Evolutionary conservation across 2,888 invertebrate species (phyloP), one percentile per base, ranked within the genome.

Genomic region (Allygus modestus): DNA sequence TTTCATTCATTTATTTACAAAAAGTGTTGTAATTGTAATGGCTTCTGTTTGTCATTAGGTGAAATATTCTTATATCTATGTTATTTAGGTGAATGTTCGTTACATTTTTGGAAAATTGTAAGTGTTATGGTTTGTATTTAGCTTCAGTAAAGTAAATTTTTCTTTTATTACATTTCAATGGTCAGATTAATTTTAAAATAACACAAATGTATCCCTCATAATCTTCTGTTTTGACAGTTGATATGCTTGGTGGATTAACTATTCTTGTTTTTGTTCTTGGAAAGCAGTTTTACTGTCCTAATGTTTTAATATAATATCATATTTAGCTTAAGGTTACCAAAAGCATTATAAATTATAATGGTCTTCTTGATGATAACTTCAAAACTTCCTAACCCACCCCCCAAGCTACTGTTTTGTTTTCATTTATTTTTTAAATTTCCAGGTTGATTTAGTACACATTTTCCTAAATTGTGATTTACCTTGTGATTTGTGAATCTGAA

Each of bases 11-110:
- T 7, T 15, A 69, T 31, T 69, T 33, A 61, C 5, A 54, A 54
- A 54, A 54, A 54, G 46, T 17, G 46, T 46, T 46, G 46, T 23
- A 15, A 12, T 51, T 23, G 23, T 11, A 73, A 73, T 73, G 73
- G 73, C 73, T 73, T 73, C 73, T 73, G 41, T 73, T 73, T 73
- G 41, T 73, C 73, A 73, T 73, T 37, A 41, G 41, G 73, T 69
- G 20, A 73, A 73, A 12, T 37, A 69, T 20, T 73, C 4, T 20
- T 41, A 73, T 73, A 15, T 73, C 41, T 11, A 9, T 37, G 23
- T 20, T 41, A 23, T 73, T n/a, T 12, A 20, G 1, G 41, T 37
- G 11, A 33, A 31, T 12, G 0, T 73, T 20, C 12, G 9, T 17
- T 15, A 2, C 20, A 26, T 65, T 12, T 58, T 0, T 65, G 2